Conservation (phyloP, 2,888 invertebrate species). For the Leptopilina myrica region DNA sequence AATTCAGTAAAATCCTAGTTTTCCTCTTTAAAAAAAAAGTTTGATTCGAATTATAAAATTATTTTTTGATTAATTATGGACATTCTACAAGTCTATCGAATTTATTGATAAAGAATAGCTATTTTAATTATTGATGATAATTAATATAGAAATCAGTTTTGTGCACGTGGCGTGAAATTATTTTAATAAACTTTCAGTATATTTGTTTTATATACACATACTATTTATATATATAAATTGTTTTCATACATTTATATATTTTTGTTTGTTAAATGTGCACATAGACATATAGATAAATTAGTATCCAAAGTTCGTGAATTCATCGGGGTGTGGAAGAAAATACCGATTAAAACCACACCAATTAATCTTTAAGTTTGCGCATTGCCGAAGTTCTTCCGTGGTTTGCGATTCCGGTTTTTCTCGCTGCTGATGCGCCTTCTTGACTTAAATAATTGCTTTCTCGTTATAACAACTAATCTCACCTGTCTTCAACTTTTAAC, state of each 20-base stretch:
- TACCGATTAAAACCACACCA: constrained; percentile 22
- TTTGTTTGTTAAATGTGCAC: too few relatives aligned
- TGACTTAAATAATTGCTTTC: constrained; percentile 23
- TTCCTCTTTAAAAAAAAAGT: too few relatives aligned
- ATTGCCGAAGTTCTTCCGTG: constrained; percentile 37
- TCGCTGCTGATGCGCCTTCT: constrained; percentile 25
- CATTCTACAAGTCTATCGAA: too few relatives aligned
- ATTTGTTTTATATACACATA: not conserved
- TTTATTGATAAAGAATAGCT: too few relatives aligned
- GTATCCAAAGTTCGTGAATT: constrained; percentile 25
- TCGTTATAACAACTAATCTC: constrained; percentile 9
- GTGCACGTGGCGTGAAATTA: constrained; percentile 4
- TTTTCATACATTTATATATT: too few relatives aligned
- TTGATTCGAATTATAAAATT: too few relatives aligned
- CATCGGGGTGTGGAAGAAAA: constrained; percentile 32
- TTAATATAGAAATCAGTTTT: not conserved
- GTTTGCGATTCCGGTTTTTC: constrained; percentile 30
- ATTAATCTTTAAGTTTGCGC: constrained; percentile 33
- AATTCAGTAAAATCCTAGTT: too few relatives aligned
- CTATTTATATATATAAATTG: too few relatives aligned
- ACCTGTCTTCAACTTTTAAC: constrained; percentile 12
- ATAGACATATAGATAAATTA: too few relatives aligned
- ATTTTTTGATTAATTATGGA: too few relatives aligned
- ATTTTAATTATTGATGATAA: not conserved
- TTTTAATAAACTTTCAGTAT: constrained; percentile 32